A percentile compares a stretch with the other conserved stretches of the same genome.
These are phyloP conservation scores for Nomada ferruginata DNA, from an alignment of 2,888 invertebrate genomes.

Conservation along the genomic window DNA sequence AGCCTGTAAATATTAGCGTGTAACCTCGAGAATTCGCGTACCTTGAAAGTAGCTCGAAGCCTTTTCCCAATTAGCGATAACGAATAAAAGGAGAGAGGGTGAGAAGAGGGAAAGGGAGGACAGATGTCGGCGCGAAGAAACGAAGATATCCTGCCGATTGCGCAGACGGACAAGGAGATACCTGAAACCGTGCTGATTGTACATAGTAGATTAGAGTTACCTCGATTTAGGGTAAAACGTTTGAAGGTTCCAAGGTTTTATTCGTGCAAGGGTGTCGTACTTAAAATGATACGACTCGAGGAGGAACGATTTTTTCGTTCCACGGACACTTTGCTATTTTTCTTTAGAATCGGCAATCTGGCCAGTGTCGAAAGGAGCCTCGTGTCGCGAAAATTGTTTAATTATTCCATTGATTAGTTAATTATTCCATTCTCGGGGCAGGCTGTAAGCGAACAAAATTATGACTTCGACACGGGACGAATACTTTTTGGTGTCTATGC, in stretches of 20 bases:
- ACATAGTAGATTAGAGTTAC: slow-evolving; percentile 62
- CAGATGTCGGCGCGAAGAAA: too few species aligned
- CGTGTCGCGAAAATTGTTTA: slow-evolving; percentile 17
- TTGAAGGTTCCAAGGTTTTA: slow-evolving; percentile 53
- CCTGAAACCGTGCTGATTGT: slow-evolving; percentile 50
- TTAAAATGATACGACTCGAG: slow-evolving; percentile 13
- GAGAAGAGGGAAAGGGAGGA: background rate
- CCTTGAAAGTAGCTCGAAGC: slow-evolving; percentile 78
- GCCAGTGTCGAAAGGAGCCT: slow-evolving; percentile 12
- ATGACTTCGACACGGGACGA: background rate
- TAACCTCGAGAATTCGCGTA: slow-evolving; percentile 71
- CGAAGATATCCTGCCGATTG: background rate
- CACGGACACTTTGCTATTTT: slow-evolving; percentile 5
- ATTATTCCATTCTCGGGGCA: slow-evolving; percentile 55
- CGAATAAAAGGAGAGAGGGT: background rate
- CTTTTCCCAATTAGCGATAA: slow-evolving; percentile 69
- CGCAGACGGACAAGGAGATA: slow-evolving; percentile 42
- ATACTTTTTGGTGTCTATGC: background rate
- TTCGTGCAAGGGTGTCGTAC: slow-evolving; percentile 38
- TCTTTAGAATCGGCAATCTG: slow-evolving; percentile 32
- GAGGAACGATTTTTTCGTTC: background rate
- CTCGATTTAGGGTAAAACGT: slow-evolving; percentile 16
- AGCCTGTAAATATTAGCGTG: slow-evolving; percentile 71
- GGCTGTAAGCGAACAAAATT: background rate
- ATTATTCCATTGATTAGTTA: background rate